Evolutionary conservation across 2,113 vertebrate genomes (phyloP).

Genomic region (Toxotes chatareus): DNA sequence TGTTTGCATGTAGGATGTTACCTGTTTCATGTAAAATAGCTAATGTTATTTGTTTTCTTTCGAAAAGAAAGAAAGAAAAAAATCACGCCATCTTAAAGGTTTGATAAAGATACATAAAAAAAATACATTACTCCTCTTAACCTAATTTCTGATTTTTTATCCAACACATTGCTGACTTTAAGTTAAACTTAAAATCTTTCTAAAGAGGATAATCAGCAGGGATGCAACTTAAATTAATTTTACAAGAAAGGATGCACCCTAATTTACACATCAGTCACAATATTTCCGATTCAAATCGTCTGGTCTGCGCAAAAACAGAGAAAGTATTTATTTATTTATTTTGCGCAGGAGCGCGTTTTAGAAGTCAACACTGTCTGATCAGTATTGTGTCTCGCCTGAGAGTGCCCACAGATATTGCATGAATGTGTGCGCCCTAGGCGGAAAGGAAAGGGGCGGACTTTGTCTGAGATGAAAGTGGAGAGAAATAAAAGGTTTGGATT

Average conservation of each 20-base stretch:
- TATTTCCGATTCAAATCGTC: not conserved
- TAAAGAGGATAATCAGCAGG: not conserved
- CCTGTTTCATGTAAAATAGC: slow-evolving; percentile 43
- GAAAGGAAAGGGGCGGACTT: slow-evolving; percentile 90
- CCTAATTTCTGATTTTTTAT: too few species aligned
- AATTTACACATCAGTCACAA: not conserved
- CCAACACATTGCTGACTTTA: too few species aligned
- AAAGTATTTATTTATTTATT: slow-evolving; percentile 3
- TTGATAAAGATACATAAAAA: not conserved
- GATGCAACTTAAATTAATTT: not conserved
- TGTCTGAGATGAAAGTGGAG: slow-evolving; percentile 94
- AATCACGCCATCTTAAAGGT: not conserved
- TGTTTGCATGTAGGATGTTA: slow-evolving; percentile 59
- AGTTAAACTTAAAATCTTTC: not conserved
- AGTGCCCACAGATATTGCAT: slow-evolving; percentile 65
- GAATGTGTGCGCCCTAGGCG: slow-evolving; percentile 78
- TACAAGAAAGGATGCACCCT: not conserved
- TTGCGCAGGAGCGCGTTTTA: slow-evolving; percentile 52
- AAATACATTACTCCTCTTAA: not conserved
- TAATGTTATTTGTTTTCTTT: slow-evolving; percentile 46
- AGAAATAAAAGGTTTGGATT: slow-evolving; percentile 96
- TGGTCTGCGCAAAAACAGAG: too few species aligned
- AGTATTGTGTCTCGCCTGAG: slow-evolving; percentile 80
- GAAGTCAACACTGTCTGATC: slow-evolving; percentile 82
- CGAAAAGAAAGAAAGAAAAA: not conserved